A percentile compares a stretch with the other conserved stretches of the same genome.
These are phyloP conservation scores for Drosophila sechellia DNA, from an alignment of 1,140 invertebrate species.

Conservation along the genomic window DNA sequence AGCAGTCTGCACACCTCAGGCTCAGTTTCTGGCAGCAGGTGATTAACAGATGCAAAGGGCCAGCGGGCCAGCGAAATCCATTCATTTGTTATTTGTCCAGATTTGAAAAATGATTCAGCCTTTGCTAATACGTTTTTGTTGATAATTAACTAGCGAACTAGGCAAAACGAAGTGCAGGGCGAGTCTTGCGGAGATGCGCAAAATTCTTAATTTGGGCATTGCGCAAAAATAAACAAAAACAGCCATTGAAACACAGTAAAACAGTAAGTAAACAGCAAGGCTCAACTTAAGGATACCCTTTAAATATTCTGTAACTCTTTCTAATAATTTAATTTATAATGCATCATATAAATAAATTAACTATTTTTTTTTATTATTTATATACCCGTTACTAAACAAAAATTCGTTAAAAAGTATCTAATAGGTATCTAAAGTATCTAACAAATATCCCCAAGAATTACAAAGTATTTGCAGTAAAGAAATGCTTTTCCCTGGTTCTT, in stretches of 20 bases:
- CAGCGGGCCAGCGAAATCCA: constrained; percentile 18
- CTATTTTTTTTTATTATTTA: too few relatives aligned
- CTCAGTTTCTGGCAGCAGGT: constrained; percentile 42
- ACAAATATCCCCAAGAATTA: background rate
- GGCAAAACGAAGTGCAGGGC: constrained; percentile 6
- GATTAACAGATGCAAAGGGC: constrained; percentile 42
- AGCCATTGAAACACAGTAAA: constrained; percentile 27
- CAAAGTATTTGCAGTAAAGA: constrained; percentile 14
- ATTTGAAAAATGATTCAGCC: constrained; percentile 64
- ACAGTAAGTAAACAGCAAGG: constrained; percentile 8
- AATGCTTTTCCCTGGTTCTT: constrained; percentile 8
- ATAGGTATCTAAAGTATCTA: too few relatives aligned
- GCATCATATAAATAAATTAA: too few relatives aligned
- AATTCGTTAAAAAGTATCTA: too few relatives aligned
- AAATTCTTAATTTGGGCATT: constrained; percentile 69
- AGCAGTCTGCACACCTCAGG: background rate
- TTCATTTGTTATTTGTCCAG: constrained; percentile 57
- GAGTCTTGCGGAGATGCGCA: constrained; percentile 36
- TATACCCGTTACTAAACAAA: too few relatives aligned
- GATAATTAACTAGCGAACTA: constrained; percentile 53
- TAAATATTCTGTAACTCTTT: background rate
- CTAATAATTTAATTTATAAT: too few relatives aligned
- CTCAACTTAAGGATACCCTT: constrained; percentile 10
- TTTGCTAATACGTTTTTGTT: constrained; percentile 70
- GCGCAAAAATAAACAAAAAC: constrained; percentile 73